phyloP scores from a whole-genome alignment of 2,797 vertebrate species.

The Notolepis coatsorum region DNA sequence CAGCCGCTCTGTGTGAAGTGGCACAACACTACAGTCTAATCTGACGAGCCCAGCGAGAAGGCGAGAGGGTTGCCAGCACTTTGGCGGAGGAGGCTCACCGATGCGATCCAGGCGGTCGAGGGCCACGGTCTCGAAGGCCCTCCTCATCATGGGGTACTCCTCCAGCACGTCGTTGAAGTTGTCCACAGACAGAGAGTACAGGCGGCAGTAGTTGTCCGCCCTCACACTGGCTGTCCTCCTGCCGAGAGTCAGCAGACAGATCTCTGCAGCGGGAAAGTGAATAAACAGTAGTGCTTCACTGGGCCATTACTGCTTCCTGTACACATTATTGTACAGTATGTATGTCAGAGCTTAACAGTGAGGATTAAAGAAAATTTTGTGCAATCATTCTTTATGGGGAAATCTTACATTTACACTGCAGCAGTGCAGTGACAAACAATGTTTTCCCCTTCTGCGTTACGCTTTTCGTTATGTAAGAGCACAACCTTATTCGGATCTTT shows the following conservation, averaged over 20 bases:
- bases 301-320: conserved; percentile 3
- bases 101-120: conserved; percentile 96
- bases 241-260: conserved; percentile 95
- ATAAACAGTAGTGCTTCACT: not conserved
- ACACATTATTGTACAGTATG: conserved; percentile 18
- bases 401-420: not conserved
- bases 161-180: conserved; percentile 98
- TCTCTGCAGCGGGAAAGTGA: conserved; percentile 82
- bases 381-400: conserved; percentile 3
- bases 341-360: conserved; percentile 15
- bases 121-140: conserved; percentile 96
- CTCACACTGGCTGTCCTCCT: conserved; percentile 94
- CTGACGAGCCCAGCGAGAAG: not conserved
- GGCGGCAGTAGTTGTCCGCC: conserved; percentile 95
- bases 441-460: not conserved
- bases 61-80: not conserved
- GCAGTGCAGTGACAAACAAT: no score
- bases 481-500: conserved; percentile 15
- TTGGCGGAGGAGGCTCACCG: conserved; percentile 79
- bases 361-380: conserved; percentile 5
- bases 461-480: no score
- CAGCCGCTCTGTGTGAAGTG: not conserved
- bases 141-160: conserved; percentile 99
- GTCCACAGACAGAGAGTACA: conserved; percentile 97
- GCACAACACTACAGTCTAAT: not conserved